Evolutionary conservation across 2,888 invertebrate species (phyloP), one percentile per base, ranked within the genome.

Genomic region (Xylocampa areola): DNA sequence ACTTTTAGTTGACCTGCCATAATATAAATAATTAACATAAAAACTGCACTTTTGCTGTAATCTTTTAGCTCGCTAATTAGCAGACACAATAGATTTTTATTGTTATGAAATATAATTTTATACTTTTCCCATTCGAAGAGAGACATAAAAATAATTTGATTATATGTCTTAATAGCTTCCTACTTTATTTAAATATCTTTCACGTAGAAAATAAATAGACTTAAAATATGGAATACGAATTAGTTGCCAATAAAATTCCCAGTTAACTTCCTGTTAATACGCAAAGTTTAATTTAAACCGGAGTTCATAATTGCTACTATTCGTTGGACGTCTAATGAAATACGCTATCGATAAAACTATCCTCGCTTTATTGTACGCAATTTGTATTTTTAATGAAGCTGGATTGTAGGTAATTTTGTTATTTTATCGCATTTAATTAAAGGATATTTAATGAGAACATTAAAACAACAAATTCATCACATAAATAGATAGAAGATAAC

Each of bases 271-370:
- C 49, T 17, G 47, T 14, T 77, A 72, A 70, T 70, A 72, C 41
- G 64, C 45, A 51, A 74, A 73, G 75, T 80, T 79, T 65, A 65
- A 70, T 76, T 72, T 54, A 59, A 74, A 64, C 55, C 45, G 51
- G 58, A 47, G 40, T 33, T 35, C 35, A 55, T 73, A 69, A 76
- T 74, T 65, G 68, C 66, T 45, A 51, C 57, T 58, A 70, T 65
- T 69, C 64, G 65, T 72, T 63, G 51, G 33, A 52, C 44, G 50
- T 58, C 36, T 52, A 66, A 73, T 61, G 45, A 41, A 59, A 63
- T 54, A 50, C 55, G 40, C 43, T 32, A 57, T 60, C 39, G 52
- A 64, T 54, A 39, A 29, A 47, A 29, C 21, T 36, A 10, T n/a
- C n/a, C 25, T 29, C 3, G 16, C 13, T 41, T 29, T 48, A 21